Evolutionary conservation across 2,113 vertebrate genomes (phyloP).

Genomic region (Colossoma macropomum): DNA sequence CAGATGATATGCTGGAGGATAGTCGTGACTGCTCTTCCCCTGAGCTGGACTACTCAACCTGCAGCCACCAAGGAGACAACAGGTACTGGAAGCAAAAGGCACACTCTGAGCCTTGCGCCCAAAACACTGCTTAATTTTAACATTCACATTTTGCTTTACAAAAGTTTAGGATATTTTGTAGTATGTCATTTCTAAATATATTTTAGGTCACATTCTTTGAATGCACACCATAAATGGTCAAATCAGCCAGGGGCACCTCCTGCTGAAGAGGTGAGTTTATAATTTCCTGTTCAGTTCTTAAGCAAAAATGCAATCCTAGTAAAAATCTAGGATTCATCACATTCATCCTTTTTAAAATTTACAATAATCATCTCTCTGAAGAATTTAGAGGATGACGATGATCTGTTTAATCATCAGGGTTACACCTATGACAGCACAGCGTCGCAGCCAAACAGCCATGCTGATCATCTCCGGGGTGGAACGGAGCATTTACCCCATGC

Average conservation of each 20-base stretch:
- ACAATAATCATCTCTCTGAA: conserved; percentile 37
- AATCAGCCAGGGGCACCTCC: conserved; percentile 69
- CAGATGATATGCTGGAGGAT: conserved; percentile 96
- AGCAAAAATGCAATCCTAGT: too few relatives aligned
- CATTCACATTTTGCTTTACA: neutral
- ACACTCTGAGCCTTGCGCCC: neutral
- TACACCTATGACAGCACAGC: conserved; percentile 66
- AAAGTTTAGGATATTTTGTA: neutral
- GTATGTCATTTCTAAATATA: conserved; percentile 17
- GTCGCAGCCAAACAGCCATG: conserved; percentile 66
- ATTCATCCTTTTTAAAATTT: neutral
- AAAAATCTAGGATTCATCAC: too few relatives aligned
- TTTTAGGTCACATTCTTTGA: conserved; percentile 77
- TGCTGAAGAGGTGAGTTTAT: conserved; percentile 72
- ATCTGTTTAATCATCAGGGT: conserved; percentile 66
- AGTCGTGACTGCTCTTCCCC: conserved; percentile 86
- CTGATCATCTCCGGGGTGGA: conserved; percentile 58
- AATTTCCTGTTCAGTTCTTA: neutral
- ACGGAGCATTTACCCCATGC: conserved; percentile 61
- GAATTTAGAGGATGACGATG: conserved; percentile 72
- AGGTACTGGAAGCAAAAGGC: conserved; percentile 70
- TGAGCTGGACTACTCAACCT: conserved; percentile 78
- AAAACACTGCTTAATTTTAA: neutral
- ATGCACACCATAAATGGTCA: conserved; percentile 75
- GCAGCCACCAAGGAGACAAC: conserved; percentile 75